Base-by-base conservation (phyloP, 2,797 vertebrate genomes). In the Esox masquinongy region DNA sequence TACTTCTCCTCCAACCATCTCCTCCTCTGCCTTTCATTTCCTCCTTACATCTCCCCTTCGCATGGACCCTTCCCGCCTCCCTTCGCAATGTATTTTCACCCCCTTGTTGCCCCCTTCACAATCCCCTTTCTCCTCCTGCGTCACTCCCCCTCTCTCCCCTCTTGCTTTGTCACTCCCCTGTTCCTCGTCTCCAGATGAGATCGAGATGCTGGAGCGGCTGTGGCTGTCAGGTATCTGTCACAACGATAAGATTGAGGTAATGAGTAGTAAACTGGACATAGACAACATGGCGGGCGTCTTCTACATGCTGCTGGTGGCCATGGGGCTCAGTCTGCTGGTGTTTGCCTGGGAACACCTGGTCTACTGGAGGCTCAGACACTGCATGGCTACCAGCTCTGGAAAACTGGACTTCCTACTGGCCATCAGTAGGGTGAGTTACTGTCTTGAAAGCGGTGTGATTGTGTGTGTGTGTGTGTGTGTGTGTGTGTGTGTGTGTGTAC, bases 191-290 rank as follows among this genome's bases (percentile, higher is more conserved):
- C 51, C 92, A 97, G 96, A 96, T 90, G 96, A 96, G 83, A 96
- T 96, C 83, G 96, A 96, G 87, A 95, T 96, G 94, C 92, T 97
- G 88, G 96, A 96, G 88, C 94, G 95, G 72, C 93, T 96, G 64
- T 97, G 96, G 96, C 93, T 97, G 80, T 97, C 96, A 5, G 96
- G 95, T 43, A 96, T 96, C 88, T 96, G 95, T 89, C 95, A 96
- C 86, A 96, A 96, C 83, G 95, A 96, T 90, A 96, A 96, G 90
- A 96, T 95, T 72, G 95, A 97, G 90, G 95, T 96, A 89, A 96
- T 96, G 95, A 96, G 95, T 91, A 95, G 95, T 88, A 96, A 96
- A 87, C 90, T 96, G 90, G 94, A 95, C 85, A 96, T 95, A 71
- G 92, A 93, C 90, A 95, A 95, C 89, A 93, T 95, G 94, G 94